phyloP scores from a whole-genome alignment of 2,888 invertebrate genomes.

The Eulithis prunata region DNA sequence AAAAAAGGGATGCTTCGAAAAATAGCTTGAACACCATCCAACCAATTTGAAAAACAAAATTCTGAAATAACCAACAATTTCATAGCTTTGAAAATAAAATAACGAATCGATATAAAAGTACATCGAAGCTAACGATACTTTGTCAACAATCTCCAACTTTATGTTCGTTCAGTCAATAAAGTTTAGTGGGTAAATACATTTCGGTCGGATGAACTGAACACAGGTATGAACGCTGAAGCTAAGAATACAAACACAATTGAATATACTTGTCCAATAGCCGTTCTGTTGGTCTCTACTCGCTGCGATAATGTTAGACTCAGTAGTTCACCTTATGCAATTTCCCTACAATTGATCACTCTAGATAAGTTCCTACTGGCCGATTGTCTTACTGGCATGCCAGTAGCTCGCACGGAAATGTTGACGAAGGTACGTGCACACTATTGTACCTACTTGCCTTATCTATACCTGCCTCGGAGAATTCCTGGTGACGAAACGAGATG shows the following conservation, averaged over 20 bases:
- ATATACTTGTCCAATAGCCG: constrained; percentile 9
- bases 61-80: background rate
- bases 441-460: background rate
- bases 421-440: background rate
- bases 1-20: constrained; percentile 3
- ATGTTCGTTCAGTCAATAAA: constrained; percentile 22
- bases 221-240: constrained; percentile 16
- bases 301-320: constrained; percentile 5
- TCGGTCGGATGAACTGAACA: constrained; percentile 20
- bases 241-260: constrained; percentile 10
- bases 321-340: background rate
- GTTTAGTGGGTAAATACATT: constrained; percentile 20
- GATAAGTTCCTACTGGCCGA: background rate
- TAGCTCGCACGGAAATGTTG: background rate
- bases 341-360: background rate
- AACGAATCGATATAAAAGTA: constrained; percentile 33
- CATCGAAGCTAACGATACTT: constrained; percentile 29
- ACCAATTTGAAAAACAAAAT: constrained; percentile 5
- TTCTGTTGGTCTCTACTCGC: constrained; percentile 6
- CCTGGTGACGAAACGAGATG: constrained; percentile 21
- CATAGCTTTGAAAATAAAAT: constrained; percentile 40
- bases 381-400: no score
- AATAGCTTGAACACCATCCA: constrained; percentile 1
- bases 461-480: constrained; percentile 12
- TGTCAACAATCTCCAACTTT: constrained; percentile 25